These are phyloP conservation scores for Drosophila nigritarsus DNA, from an alignment of 2,888 invertebrate species.

Conservation along the genomic window DNA sequence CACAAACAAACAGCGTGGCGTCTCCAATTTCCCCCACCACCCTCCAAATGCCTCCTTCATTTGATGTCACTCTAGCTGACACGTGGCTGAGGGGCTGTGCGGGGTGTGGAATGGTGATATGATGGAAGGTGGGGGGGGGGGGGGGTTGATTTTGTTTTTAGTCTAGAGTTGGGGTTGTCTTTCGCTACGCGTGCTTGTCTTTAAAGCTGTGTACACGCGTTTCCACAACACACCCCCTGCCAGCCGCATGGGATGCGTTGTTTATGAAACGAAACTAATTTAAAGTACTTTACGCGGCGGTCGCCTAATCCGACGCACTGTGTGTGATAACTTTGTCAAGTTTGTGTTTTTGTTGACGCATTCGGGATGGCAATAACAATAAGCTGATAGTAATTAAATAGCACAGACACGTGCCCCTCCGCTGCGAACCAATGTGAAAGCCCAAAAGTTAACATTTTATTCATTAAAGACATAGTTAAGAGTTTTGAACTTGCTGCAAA, in stretches of 20 bases:
- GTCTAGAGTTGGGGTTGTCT: constrained; percentile 34
- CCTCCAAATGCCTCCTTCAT: constrained; percentile 12
- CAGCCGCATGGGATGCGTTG: constrained; percentile 39
- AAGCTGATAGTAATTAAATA: constrained; percentile 74
- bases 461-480: neutral
- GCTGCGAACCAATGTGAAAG: neutral
- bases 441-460: constrained; percentile 4
- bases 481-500: neutral
- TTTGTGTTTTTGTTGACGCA: constrained; percentile 57
- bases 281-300: constrained; percentile 78
- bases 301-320: constrained; percentile 65
- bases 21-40: neutral
- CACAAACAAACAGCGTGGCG: constrained; percentile 45
- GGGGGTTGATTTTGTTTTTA: constrained; percentile 23
- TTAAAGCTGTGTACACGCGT: constrained; percentile 28
- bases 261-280: constrained; percentile 80
- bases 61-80: constrained; percentile 38
- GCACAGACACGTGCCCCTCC: constrained; percentile 59
- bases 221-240: neutral
- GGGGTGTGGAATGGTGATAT: too few species aligned
- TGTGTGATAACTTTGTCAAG: constrained; percentile 74
- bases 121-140: too few species aligned
- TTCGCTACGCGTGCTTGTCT: constrained; percentile 30
- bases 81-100: constrained; percentile 37
- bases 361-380: constrained; percentile 69